Evolutionary conservation across 1,140 invertebrate species (phyloP), one percentile per base, ranked within the genome.

Genomic region (Rhagoletis zephyria): DNA sequence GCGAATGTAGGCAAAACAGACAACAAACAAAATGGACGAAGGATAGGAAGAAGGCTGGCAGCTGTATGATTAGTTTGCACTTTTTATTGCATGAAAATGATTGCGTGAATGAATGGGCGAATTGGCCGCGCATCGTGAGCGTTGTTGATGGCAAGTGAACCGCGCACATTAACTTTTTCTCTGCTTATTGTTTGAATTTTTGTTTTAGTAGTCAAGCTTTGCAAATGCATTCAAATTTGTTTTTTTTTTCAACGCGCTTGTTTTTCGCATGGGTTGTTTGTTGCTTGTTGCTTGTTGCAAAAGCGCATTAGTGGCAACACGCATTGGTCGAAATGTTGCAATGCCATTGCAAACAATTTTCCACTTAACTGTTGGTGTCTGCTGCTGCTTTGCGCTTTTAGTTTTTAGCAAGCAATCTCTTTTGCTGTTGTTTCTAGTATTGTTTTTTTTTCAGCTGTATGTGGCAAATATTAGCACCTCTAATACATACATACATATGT

Each of bases 141-240:
- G 51, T 56, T 56, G 51, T 56, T 56, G 51, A 9, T 56, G 9
- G 51, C 61, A 3, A 63, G 61, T 63, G 61, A 4, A 63, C 51
- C 51, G 61, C 61, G 4, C 61, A 16, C 61, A 63, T 30, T 30
- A 63, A n/a, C 56, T 81, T 59, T 30, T 4, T 19, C 30, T 19
- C 4, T 67, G 67, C 9, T 70, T 9, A 45, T 1, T 1, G 4
- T 63, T n/a, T 16, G 40, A 16, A 42, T 40, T 45, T 74, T 48
- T 74, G 67, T 48, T 74, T 74, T 74, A 45, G 67, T 48, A 19
- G 30, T 30, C 30, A 30, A 56, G 30, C 48, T 81, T 81, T 56
- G 30, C 74, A 81, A 81, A 81, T 81, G 74, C 74, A 56, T 56
- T 81, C 19, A 7, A 81, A 81, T 81, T 56, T 81, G 45, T 51